These are phyloP conservation scores for Sebastes taczanowskii DNA, from an alignment of 2,797 vertebrate genomes.

Conservation along the genomic window DNA sequence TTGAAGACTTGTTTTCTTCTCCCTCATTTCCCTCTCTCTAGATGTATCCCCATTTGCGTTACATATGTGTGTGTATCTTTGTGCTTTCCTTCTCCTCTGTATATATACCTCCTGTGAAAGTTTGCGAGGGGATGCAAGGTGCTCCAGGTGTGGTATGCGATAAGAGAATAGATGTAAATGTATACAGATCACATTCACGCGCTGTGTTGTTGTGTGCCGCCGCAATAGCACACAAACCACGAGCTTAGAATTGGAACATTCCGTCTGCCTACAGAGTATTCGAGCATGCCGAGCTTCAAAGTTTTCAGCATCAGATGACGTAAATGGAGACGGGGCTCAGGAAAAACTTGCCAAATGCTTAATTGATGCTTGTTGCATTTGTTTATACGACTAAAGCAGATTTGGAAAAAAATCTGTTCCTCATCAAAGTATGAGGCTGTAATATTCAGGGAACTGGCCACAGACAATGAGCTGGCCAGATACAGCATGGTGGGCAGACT, in stretches of 20 bases:
- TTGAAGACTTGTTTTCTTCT: neutral
- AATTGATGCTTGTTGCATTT: slow-evolving; percentile 30
- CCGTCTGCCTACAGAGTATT: slow-evolving; percentile 14
- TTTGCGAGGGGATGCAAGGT: neutral
- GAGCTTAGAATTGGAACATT: slow-evolving; percentile 35
- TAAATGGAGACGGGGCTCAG: slow-evolving; percentile 8
- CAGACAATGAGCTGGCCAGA: slow-evolving; percentile 33
- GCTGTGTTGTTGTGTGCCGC: slow-evolving; percentile 6
- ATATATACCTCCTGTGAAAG: neutral
- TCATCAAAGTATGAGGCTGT: slow-evolving; percentile 13
- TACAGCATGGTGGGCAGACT: slow-evolving; percentile 11
- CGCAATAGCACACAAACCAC: slow-evolving; percentile 36
- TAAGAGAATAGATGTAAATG: slow-evolving; percentile 66
- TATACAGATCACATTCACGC: slow-evolving; percentile 62
- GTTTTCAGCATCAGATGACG: slow-evolving; percentile 28
- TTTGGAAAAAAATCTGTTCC: slow-evolving; percentile 9
- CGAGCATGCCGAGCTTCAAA: slow-evolving; percentile 31
- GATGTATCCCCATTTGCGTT: slow-evolving; percentile 8
- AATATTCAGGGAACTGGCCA: slow-evolving; percentile 38
- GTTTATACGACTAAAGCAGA: slow-evolving; percentile 13
- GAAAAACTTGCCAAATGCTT: slow-evolving; percentile 7
- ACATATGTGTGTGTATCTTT: neutral
- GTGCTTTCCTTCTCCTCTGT: neutral
- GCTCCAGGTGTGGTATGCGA: slow-evolving; percentile 52
- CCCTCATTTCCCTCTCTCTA: neutral